phyloP scores from a whole-genome alignment of 2,888 invertebrate species.

The Stenotaenia linearis region DNA sequence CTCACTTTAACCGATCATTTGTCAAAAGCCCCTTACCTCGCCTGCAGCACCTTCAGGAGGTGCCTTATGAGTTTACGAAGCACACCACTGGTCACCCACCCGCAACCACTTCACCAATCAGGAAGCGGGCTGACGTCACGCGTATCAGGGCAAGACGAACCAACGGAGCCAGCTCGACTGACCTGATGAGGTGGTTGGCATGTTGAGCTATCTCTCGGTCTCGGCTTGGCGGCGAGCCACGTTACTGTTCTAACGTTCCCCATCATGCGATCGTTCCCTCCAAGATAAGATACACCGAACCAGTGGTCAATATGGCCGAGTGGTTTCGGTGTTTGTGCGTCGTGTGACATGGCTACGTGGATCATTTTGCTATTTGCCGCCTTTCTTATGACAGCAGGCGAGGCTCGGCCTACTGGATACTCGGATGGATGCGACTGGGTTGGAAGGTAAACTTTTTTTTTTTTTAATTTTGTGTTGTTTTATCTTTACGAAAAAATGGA shows the following conservation, averaged over 20 bases:
- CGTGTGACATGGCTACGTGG: constrained; percentile 4
- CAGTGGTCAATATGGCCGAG: constrained; percentile 1
- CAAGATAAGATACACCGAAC: neutral
- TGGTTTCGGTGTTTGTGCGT: constrained; percentile 1
- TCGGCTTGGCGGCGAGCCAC: neutral
- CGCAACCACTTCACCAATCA: neutral
- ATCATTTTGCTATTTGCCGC: neutral
- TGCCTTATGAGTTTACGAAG: neutral
- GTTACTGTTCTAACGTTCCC: neutral
- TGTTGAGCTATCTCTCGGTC: too few species aligned
- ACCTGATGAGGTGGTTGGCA: neutral
- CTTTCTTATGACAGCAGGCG: neutral
- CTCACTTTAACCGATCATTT: neutral
- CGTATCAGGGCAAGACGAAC: neutral
- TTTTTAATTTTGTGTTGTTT: neutral
- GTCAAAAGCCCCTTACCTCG: neutral
- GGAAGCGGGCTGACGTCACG: neutral
- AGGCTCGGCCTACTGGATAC: neutral
- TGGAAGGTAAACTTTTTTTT: neutral
- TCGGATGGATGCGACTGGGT: constrained; percentile 29
- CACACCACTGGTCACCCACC: neutral
- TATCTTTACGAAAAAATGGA: neutral
- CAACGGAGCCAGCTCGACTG: neutral
- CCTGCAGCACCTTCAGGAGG: neutral
- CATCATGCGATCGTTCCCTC: neutral